phyloP scores from a whole-genome alignment of 30 jellyfish, hydroid and myxozoan genomes.

The Aurelia sp. region DNA sequence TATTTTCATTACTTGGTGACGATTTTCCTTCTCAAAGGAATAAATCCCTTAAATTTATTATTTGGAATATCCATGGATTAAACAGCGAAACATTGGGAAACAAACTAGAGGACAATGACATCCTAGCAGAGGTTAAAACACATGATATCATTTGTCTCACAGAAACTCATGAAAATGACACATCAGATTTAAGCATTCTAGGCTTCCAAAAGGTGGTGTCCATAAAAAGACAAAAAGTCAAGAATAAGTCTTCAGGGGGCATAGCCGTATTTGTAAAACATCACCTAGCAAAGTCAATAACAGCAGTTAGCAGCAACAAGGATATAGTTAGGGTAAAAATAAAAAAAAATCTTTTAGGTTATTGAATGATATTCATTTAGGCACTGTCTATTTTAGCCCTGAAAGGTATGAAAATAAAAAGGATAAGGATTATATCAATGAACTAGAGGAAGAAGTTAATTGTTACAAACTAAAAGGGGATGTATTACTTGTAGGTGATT shows the following conservation, averaged over 20 bases:
- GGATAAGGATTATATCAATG: too few species aligned
- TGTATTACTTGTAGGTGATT: conserved; percentile 5
- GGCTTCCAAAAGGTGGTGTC: neutral
- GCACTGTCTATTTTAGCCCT: too few species aligned
- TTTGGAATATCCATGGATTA: too few species aligned
- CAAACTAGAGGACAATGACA: too few species aligned
- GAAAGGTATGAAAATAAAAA: too few species aligned
- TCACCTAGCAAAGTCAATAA: neutral
- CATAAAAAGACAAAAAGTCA: neutral
- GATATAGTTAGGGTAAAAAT: neutral
- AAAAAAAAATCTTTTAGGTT: conserved; percentile 4
- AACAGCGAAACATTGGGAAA: too few species aligned
- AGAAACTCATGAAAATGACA: conserved; percentile 16
- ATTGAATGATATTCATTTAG: neutral
- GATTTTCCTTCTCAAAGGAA: too few species aligned
- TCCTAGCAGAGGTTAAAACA: too few species aligned
- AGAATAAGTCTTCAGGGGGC: conserved; percentile 17
- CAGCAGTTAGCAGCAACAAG: neutral
- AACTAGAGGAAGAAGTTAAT: too few species aligned
- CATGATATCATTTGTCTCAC: too few species aligned
- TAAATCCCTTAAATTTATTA: too few species aligned
- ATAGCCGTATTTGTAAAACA: conserved; percentile 3
- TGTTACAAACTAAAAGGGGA: neutral
- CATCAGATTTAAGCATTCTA: conserved; percentile 3
- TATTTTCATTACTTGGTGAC: too few species aligned